These are phyloP conservation scores for Bruchidius siliquastri DNA, from an alignment of 2,888 invertebrate species.

Conservation along the genomic window DNA sequence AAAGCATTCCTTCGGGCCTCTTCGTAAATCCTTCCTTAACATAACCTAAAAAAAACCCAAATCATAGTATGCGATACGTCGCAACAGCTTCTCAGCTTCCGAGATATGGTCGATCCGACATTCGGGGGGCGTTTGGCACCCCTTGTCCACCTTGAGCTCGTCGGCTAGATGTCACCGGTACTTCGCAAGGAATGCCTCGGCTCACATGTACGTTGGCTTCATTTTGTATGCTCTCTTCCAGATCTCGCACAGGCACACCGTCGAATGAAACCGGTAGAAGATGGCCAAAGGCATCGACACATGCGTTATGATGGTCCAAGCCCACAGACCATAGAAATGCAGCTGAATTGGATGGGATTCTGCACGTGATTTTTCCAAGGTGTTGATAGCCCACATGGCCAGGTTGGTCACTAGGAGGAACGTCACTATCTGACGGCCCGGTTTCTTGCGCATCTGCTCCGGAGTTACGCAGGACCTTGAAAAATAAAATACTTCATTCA, in stretches of 20 bases:
- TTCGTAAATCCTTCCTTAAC: neutral
- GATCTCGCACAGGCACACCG: constrained; percentile 87
- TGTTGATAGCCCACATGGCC: constrained; percentile 84
- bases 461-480: constrained; percentile 55
- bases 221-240: constrained; percentile 88
- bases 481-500: neutral
- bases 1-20: too few species aligned
- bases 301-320: constrained; percentile 88
- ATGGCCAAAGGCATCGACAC: constrained; percentile 85
- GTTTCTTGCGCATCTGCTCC: constrained; percentile 68
- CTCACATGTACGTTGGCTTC: constrained; percentile 46
- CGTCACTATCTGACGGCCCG: constrained; percentile 80
- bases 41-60: neutral
- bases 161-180: neutral
- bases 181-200: neutral
- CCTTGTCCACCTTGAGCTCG: neutral
- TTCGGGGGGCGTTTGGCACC: neutral
- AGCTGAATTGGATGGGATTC: constrained; percentile 79
- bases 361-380: constrained; percentile 77
- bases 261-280: constrained; percentile 87
- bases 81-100: neutral
- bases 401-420: constrained; percentile 76
- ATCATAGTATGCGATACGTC: neutral
- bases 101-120: neutral
- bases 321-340: constrained; percentile 80